These are phyloP conservation scores for Hippopotamyrus pictus DNA, from an alignment of 2,797 vertebrate genomes.

Conservation along the genomic window DNA sequence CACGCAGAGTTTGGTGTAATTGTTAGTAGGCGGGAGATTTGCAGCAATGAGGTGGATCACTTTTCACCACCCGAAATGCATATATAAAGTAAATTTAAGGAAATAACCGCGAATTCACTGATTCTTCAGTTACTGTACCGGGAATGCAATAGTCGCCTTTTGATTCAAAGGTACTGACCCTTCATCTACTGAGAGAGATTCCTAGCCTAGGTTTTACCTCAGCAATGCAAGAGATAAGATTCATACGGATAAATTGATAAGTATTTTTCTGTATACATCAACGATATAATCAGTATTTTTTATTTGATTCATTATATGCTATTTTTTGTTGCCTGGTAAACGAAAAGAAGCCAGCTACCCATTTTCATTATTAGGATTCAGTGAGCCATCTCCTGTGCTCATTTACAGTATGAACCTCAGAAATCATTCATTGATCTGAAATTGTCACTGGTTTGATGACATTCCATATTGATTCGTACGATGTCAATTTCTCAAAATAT, in stretches of 20 bases:
- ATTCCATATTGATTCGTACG: not conserved
- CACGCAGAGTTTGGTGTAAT: not conserved
- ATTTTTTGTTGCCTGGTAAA: not conserved
- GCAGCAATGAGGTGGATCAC: not conserved
- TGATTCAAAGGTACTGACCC: not conserved
- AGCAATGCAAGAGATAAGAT: not conserved
- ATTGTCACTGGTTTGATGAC: conserved; percentile 4
- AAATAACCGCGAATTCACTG: not conserved
- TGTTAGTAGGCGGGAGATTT: not conserved
- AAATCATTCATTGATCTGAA: conserved; percentile 7
- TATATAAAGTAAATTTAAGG: not conserved
- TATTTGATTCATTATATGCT: not conserved
- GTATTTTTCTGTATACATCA: not conserved
- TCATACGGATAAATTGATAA: not conserved
- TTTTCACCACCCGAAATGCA: not conserved
- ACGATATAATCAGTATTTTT: not conserved
- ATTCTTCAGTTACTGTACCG: not conserved
- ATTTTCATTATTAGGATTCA: not conserved
- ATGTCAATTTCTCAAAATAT: not conserved
- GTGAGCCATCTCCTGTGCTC: not conserved
- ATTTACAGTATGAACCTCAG: conserved; percentile 5
- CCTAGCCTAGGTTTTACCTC: not conserved
- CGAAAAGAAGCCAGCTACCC: not conserved
- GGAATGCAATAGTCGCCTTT: not conserved
- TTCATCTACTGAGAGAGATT: not conserved